Percentiles rank a stretch among this genome's conserved stretches.
phyloP scores from a whole-genome alignment of 2,888 invertebrate genomes.

The Morinoia aosen region DNA sequence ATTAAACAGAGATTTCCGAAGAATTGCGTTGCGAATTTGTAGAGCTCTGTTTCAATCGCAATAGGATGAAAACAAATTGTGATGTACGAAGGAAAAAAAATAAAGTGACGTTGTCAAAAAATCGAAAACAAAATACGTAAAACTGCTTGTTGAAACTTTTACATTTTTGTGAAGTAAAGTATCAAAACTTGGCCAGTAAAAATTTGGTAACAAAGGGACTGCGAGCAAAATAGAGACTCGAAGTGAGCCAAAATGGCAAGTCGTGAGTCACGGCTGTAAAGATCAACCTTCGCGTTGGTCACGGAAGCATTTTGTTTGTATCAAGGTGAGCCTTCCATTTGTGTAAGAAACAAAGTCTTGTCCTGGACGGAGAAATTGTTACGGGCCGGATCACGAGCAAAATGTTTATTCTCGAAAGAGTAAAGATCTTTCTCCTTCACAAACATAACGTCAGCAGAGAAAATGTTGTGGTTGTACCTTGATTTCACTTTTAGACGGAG shows the following conservation, averaged over 20 bases:
- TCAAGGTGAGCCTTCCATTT: background rate
- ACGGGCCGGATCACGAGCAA: background rate
- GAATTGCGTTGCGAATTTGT: background rate
- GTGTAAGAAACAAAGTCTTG: background rate
- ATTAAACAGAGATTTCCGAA: no score
- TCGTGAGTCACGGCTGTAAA: conserved; percentile 17
- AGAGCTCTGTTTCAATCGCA: background rate
- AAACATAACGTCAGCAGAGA: background rate
- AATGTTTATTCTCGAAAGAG: background rate
- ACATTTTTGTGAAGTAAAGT: background rate
- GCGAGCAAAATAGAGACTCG: background rate
- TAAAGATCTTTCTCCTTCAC: background rate
- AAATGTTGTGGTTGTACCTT: background rate
- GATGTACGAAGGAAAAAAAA: background rate
- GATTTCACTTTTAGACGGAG: background rate
- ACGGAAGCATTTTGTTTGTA: background rate
- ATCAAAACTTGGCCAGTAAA: background rate
- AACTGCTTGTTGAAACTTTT: background rate
- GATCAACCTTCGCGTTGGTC: background rate
- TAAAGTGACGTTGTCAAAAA: background rate
- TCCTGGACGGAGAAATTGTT: background rate
- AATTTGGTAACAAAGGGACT: background rate
- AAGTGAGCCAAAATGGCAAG: background rate
- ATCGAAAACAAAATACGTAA: background rate
- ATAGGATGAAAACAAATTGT: background rate